Conservation (phyloP, 2,888 invertebrate genomes). For the Sturmia bella region DNA sequence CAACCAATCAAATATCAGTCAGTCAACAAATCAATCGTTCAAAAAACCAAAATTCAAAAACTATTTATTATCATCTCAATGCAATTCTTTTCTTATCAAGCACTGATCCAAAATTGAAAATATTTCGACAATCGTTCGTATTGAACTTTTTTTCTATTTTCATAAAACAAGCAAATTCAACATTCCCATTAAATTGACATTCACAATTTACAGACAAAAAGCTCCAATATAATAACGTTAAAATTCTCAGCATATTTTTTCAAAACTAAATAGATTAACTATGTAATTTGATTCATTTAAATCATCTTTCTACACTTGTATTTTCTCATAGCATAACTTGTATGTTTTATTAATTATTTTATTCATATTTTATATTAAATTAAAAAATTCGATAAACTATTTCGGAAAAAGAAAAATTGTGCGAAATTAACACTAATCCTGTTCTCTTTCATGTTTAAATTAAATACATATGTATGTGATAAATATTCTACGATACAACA, state of each 20-base stretch:
- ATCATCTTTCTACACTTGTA: conserved; percentile 52
- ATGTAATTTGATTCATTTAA: conserved; percentile 44
- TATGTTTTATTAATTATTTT: conserved; percentile 34
- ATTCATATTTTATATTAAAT: conserved; percentile 35
- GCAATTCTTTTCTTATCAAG: conserved; percentile 71
- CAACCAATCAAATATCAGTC: conserved; percentile 67
- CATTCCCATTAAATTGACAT: conserved; percentile 52
- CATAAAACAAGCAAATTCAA: conserved; percentile 36
- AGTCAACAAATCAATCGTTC: conserved; percentile 63
- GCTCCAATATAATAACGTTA: conserved; percentile 8
- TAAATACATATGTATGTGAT: conserved; percentile 61
- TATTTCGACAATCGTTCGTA: conserved; percentile 54
- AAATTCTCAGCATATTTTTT: conserved; percentile 8
- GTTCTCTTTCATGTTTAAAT: conserved; percentile 44
- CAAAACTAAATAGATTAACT: conserved; percentile 6
- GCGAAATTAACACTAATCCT: conserved; percentile 36
- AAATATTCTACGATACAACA: conserved; percentile 63
- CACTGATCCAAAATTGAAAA: conserved; percentile 56
- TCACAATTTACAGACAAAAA: conserved; percentile 19
- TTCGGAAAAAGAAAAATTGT: conserved; percentile 38
- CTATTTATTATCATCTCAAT: conserved; percentile 69
- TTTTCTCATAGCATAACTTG: conserved; percentile 57
- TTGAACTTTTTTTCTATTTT: conserved; percentile 49
- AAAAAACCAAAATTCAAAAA: conserved; percentile 71
- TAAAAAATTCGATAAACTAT: conserved; percentile 29